Evolutionary conservation across 2,888 invertebrate genomes (phyloP).

Genomic region (Crioceris asparagi): DNA sequence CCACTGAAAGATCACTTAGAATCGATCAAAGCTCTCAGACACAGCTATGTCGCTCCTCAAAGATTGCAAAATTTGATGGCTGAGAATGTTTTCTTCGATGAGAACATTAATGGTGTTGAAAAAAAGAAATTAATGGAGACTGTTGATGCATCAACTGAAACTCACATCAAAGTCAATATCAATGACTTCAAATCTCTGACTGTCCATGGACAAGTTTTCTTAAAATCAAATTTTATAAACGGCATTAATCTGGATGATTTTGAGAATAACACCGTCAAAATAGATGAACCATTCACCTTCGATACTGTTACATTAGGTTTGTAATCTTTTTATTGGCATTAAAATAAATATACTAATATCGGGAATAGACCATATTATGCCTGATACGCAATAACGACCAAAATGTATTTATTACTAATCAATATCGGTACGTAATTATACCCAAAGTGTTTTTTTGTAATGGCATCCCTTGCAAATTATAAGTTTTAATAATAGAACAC

Average conservation of each 20-base stretch:
- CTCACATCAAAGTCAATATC: constrained; percentile 29
- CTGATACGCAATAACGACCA: no score
- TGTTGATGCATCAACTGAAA: constrained; percentile 34
- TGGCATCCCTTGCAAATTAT: no score
- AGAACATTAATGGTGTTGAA: constrained; percentile 36
- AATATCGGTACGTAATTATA: no score
- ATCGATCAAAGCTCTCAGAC: no score
- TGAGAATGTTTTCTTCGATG: constrained; percentile 35
- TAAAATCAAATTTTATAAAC: constrained; percentile 35
- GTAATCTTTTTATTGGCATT: no score
- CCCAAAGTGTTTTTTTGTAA: no score
- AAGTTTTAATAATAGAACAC: no score
- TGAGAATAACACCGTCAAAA: constrained; percentile 32
- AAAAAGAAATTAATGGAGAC: constrained; percentile 34
- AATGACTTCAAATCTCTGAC: constrained; percentile 29
- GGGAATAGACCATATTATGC: no score
- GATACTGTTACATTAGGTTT: constrained; percentile 38
- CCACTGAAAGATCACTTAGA: constrained; percentile 18
- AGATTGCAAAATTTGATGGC: constrained; percentile 19
- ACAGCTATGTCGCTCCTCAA: neutral
- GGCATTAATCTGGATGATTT: constrained; percentile 31
- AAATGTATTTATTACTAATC: no score
- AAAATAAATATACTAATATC: no score
- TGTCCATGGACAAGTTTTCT: constrained; percentile 29
- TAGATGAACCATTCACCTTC: constrained; percentile 33